Evolutionary conservation across 2,113 vertebrate genomes (phyloP), one percentile per base, ranked within the genome.

Genomic region (Ochotona curzoniae): DNA sequence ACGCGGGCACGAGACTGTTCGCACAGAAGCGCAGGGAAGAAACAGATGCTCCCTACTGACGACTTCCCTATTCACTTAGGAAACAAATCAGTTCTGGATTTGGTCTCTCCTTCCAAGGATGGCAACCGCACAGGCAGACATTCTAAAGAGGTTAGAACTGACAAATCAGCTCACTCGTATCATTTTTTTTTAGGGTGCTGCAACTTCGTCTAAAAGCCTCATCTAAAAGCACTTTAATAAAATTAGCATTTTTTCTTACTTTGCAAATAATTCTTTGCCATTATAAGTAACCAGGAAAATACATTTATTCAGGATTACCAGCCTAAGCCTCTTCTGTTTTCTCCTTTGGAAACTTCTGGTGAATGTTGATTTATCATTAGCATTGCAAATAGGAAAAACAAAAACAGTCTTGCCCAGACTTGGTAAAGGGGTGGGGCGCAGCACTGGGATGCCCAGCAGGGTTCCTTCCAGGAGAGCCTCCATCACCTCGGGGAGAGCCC

Each of bases 11-110:
- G 70, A 96, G 96, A 97, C 94, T 85, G 87, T 89, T 96, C 98
- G 97, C 97, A 97, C 78, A 11, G 95, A 97, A 96, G 84, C 94
- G 96, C 94, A 97, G 8, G 89, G 93, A 96, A 98, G 91, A 70
- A 97, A 92, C 97, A 98, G 97, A 97, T 98, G 97, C 97, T 98
- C 98, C 89, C 95, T 97, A 93, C 96, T 85, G 96, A 98, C 95
- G 97, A 20, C 96, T 97, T 97, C 96, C 93, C 96, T 94, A 4
- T 96, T 97, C 97, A 93, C 97, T 97, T 97, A 97, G 94, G 97
- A 97, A 98, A 97, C 95, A 97, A 96, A 73, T 90, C 94, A 96
- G 78, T 95, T 95, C 96, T 96, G 94, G 87, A 95, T 97, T 98
- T 94, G 81, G 32, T 35, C 61, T 61, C 70, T 35, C 80, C 80